Conservation (phyloP, 2,888 invertebrate genomes). For the Holacanthella duospinosa region DNA sequence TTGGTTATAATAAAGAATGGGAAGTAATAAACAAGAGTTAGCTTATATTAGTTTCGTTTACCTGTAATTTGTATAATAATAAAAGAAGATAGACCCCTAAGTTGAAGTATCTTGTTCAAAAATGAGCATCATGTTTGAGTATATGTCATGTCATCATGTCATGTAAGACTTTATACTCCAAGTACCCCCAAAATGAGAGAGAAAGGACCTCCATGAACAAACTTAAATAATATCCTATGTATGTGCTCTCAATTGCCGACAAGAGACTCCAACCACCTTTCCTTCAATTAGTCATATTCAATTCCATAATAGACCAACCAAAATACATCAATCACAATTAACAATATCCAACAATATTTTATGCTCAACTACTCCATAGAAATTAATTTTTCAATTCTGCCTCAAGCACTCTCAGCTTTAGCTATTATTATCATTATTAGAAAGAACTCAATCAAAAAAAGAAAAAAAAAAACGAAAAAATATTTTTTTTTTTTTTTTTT, state of each 20-base stretch:
- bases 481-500: not conserved
- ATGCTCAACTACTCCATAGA: not conserved
- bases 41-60: no score
- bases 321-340: not conserved
- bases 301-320: not conserved
- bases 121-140: constrained; percentile 5
- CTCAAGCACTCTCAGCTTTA: not conserved
- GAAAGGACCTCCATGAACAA: not conserved
- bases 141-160: not conserved
- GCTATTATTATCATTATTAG: no score
- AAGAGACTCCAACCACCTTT: not conserved
- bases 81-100: not conserved
- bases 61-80: not conserved
- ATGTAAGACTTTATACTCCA: not conserved
- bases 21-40: no score
- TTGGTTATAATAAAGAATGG: no score
- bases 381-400: not conserved
- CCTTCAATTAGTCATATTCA: not conserved
- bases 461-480: no score
- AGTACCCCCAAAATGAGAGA: not conserved
- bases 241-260: not conserved
- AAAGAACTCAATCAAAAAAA: not conserved
- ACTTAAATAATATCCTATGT: no score
- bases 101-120: not conserved
- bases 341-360: not conserved